These are phyloP conservation scores for Helicoverpa zea DNA, from an alignment of 1,140 invertebrate species.

Conservation along the genomic window DNA sequence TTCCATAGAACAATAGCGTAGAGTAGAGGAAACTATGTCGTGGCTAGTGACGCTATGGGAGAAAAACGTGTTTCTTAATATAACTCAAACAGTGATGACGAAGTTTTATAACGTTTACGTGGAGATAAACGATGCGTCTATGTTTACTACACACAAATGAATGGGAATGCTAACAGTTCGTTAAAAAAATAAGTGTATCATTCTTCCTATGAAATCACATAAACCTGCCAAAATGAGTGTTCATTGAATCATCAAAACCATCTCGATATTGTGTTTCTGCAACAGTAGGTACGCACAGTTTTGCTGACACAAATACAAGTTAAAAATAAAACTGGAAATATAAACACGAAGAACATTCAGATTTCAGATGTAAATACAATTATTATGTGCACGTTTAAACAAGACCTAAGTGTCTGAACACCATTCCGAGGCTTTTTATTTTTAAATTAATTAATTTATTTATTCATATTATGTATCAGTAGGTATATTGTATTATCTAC, in stretches of 20 bases:
- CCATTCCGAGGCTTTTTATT: background rate
- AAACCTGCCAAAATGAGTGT: slow-evolving; percentile 35
- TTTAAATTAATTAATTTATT: background rate
- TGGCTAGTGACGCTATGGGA: slow-evolving; percentile 14
- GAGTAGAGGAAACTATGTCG: background rate
- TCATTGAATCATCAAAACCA: slow-evolving; percentile 23
- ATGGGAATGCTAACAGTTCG: background rate
- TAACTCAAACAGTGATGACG: slow-evolving; percentile 33
- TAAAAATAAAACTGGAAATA: slow-evolving; percentile 54
- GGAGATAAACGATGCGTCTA: slow-evolving; percentile 4
- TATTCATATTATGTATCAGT: too few species aligned
- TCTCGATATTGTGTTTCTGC: slow-evolving; percentile 30
- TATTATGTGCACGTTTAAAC: background rate
- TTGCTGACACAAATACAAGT: slow-evolving; percentile 56
- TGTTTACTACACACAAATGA: slow-evolving; percentile 12
- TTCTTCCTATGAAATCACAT: slow-evolving; percentile 20
- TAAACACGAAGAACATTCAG: slow-evolving; percentile 48
- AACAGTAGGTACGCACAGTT: slow-evolving; percentile 22
- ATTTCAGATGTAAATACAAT: slow-evolving; percentile 20
- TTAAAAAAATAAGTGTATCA: background rate
- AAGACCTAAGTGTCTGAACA: background rate
- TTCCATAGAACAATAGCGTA: slow-evolving; percentile 2
- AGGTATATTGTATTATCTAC: too few species aligned
- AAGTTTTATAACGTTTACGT: slow-evolving; percentile 24
- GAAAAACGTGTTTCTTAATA: slow-evolving; percentile 36